Percentiles rank a stretch among this genome's conserved stretches.
Conservation (phyloP, 2,113 vertebrate species). For the Aythya baeri region DNA sequence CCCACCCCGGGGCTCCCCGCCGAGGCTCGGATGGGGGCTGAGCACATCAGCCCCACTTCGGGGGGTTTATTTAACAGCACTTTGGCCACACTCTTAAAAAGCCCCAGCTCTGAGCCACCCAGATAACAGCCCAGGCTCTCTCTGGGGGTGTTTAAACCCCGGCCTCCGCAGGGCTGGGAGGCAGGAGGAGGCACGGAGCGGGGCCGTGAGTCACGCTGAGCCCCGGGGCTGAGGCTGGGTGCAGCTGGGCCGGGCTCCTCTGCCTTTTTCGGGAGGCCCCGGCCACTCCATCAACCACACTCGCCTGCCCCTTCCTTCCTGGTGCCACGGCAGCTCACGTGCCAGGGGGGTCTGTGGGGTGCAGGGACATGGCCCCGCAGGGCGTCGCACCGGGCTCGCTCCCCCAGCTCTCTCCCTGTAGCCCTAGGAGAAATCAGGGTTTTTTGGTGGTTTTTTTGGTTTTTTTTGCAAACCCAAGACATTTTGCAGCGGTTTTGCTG, state of each 20-base stretch:
- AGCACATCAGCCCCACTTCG: accelerated
- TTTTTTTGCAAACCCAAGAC: not conserved
- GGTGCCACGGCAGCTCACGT: accelerated
- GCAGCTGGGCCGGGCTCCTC: accelerated
- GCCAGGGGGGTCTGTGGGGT: not conserved
- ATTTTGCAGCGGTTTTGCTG: too few relatives aligned
- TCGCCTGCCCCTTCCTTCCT: not conserved
- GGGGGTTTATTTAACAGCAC: not conserved
- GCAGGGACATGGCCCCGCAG: accelerated
- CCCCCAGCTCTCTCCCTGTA: accelerated
- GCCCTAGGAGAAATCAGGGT: not conserved
- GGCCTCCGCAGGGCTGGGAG: not conserved
- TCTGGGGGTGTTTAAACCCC: accelerated
- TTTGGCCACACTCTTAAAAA: not conserved
- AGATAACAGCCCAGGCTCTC: not conserved
- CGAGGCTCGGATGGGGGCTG: not conserved
- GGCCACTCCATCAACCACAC: accelerated
- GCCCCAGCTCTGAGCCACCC: not conserved
- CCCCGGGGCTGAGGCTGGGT: not conserved
- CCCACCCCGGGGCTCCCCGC: too few relatives aligned
- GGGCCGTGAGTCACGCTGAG: not conserved
- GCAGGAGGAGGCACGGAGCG: not conserved
- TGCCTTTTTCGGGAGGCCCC: accelerated
- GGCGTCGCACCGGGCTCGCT: accelerated
- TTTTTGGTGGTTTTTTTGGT: too few relatives aligned